Base-by-base conservation (phyloP, 2,113 vertebrate genomes). In the Sakesphorus luctuosus region DNA sequence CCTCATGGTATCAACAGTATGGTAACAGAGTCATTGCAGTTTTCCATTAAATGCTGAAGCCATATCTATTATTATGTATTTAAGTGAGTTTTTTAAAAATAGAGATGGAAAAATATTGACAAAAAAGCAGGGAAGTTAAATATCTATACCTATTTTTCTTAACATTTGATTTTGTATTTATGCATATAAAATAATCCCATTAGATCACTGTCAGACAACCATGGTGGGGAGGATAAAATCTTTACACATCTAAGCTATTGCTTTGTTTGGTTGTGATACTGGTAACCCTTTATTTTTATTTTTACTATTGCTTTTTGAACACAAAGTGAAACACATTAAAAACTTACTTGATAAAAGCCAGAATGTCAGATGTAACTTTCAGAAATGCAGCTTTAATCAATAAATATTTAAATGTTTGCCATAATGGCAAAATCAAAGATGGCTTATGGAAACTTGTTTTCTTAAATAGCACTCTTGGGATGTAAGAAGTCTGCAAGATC, bases 341-440 rank as follows among this genome's bases (percentile, higher is more conserved):
- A 94, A 97, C 94, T 96, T 89, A 98, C 93, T 59, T 96, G 91
- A 61, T 59, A 69, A 98, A 98, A 63, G 94, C 80, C 49, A 98
- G 82, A 86, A 96, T 43, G 74, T 97, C 97, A 92, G 78, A 91
- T 47, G 92, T 38, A 61, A 95, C 87, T 97, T 97, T 97, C 84
- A 98, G 90, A 85, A 98, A 88, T 69, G 94, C 93, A 81, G 96
- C 81, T 74, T 97, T 92, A 84, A 97, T 90, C n/a, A 98, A 82
- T 40, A 88, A 61, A 74, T 68, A 92, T 63, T 95, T 97, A 94
- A 97, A 97, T 19, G 92, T 96, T 53, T 92, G 94, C 97, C 97
- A 97, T 35, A 98, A 65, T 26, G 92, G 71, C 31, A 46, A 85
- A 76, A 98, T 33, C 59, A 97, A 90, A 75, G 93, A 96, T 6